phyloP scores from a whole-genome alignment of 2,888 invertebrate species.

The Bhutanitis thaidina region DNA sequence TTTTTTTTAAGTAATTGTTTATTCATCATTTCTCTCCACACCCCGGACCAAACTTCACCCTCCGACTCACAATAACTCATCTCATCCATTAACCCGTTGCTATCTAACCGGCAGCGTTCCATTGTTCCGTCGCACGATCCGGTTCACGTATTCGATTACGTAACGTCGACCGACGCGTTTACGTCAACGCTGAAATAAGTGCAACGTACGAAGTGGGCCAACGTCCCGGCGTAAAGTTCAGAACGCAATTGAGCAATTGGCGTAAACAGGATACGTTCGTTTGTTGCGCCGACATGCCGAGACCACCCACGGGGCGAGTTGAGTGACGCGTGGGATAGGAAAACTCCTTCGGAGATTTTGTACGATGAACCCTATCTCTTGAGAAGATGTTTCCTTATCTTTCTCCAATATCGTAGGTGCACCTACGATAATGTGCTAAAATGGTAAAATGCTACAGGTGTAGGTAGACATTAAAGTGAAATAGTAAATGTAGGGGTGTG shows the following conservation, averaged over 20 bases:
- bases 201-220: constrained; percentile 31
- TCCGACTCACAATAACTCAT: background rate
- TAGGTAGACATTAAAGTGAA: too few species aligned
- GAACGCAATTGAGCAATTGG: constrained; percentile 46
- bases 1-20: too few species aligned
- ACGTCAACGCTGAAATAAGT: background rate
- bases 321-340: constrained; percentile 12
- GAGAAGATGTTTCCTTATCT: too few species aligned
- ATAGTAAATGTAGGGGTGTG: too few species aligned
- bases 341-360: too few species aligned
- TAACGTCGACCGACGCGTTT: background rate
- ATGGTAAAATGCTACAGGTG: too few species aligned
- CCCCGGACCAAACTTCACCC: too few species aligned
- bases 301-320: constrained; percentile 23
- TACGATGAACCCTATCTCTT: too few species aligned
- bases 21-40: too few species aligned
- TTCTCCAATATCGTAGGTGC: too few species aligned
- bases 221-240: constrained; percentile 22
- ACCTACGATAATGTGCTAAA: too few species aligned
- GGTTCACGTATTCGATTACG: constrained; percentile 1
- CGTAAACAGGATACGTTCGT: constrained; percentile 43
- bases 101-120: background rate
- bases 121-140: background rate
- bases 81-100: background rate
- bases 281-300: constrained; percentile 21